These are phyloP conservation scores for Stegodyphus dumicola DNA, from an alignment of 1,140 invertebrate genomes.

Conservation along the genomic window DNA sequence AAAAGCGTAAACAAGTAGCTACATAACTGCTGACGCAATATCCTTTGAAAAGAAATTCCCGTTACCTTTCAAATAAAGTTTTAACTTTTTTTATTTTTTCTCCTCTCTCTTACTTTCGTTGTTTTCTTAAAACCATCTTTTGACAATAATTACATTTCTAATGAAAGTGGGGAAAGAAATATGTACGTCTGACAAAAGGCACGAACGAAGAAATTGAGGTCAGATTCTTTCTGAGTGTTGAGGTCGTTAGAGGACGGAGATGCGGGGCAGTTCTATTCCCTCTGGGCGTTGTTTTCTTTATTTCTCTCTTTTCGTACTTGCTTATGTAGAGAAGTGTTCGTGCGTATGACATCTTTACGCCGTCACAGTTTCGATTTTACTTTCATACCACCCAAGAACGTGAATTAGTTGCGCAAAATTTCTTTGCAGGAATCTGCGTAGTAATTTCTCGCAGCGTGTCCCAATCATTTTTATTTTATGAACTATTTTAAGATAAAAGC, in stretches of 20 bases:
- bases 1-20: background rate
- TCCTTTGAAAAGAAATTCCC: background rate
- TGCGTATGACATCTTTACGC: constrained; percentile 30
- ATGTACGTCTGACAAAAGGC: background rate
- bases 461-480: constrained; percentile 10
- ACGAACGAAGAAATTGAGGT: constrained; percentile 7
- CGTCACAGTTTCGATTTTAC: constrained; percentile 31
- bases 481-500: background rate
- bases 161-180: background rate
- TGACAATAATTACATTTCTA: background rate
- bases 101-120: background rate
- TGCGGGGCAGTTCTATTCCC: background rate
- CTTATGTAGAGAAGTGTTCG: background rate
- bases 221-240: background rate
- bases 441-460: background rate
- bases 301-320: background rate
- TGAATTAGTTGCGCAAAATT: background rate
- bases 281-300: background rate
- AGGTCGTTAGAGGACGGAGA: background rate
- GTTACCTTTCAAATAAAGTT: background rate
- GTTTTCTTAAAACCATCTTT: background rate
- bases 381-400: background rate
- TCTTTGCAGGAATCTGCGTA: background rate
- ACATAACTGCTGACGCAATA: background rate
- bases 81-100: background rate